phyloP scores from a whole-genome alignment of 2,797 vertebrate genomes.

The Lateolabrax maculatus region DNA sequence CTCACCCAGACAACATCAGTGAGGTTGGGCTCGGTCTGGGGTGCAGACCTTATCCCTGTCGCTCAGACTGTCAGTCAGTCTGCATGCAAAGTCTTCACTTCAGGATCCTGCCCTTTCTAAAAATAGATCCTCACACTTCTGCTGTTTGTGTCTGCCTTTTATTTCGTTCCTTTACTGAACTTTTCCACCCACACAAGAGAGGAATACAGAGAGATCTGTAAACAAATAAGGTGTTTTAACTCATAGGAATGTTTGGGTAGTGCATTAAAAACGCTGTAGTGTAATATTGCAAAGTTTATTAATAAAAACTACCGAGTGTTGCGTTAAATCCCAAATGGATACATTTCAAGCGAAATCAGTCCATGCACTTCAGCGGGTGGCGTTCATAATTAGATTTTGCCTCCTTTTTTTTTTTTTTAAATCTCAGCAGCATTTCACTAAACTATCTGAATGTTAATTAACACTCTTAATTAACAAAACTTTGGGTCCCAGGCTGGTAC shows the following conservation, averaged over 20 bases:
- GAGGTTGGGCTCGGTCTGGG: slow-evolving; percentile 9
- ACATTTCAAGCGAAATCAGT: neutral
- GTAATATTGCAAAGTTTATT: too few species aligned
- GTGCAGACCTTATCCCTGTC: neutral
- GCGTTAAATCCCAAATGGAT: too few species aligned
- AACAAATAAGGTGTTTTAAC: neutral
- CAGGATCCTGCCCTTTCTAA: neutral
- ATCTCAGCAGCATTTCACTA: neutral
- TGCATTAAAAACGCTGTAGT: too few species aligned
- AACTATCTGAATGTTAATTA: neutral
- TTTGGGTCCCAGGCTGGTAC: accelerated
- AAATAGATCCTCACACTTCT: slow-evolving; percentile 31
- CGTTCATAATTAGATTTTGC: neutral
- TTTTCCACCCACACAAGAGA: neutral
- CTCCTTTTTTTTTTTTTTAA: too few species aligned
- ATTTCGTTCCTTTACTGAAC: slow-evolving; percentile 21
- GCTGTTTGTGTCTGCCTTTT: neutral
- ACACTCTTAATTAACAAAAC: too few species aligned
- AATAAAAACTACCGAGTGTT: neutral
- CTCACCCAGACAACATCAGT: slow-evolving; percentile 9
- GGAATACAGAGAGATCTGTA: neutral
- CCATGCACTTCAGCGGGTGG: neutral
- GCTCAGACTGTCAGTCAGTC: too few species aligned
- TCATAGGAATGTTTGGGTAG: neutral
- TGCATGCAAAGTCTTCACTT: neutral